A percentile compares a stretch with the other conserved stretches of the same genome.
Conservation (phyloP, 2,797 vertebrate species). For the Cichlasoma orientale region DNA sequence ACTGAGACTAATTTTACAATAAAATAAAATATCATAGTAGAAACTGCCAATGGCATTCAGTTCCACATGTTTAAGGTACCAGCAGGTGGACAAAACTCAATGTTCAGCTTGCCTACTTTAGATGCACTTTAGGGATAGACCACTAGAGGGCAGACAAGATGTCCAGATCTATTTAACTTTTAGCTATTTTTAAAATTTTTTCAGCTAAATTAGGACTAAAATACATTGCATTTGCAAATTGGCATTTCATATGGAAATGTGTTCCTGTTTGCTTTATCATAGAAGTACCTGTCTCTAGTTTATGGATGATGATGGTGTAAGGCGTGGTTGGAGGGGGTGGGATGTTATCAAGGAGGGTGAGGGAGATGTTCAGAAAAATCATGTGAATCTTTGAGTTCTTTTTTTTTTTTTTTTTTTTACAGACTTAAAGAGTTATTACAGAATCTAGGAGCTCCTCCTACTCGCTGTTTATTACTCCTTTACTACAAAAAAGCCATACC, state of each 20-base stretch:
- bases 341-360: conserved; percentile 9
- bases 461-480: not conserved
- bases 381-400: not conserved
- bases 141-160: not conserved
- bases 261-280: not conserved
- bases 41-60: not conserved
- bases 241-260: not conserved
- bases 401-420: not conserved
- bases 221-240: too few species aligned
- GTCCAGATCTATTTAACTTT: not conserved
- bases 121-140: too few species aligned
- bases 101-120: not conserved
- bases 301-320: not conserved
- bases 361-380: conserved; percentile 32
- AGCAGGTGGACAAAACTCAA: not conserved
- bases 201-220: too few species aligned
- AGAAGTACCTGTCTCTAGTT: conserved; percentile 64
- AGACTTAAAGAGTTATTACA: not conserved
- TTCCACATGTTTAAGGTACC: not conserved
- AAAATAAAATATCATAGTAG: not conserved
- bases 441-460: not conserved
- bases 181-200: too few species aligned
- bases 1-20: not conserved
- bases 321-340: not conserved
- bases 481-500: conserved; percentile 71